Conservation (phyloP, 1,140 invertebrate genomes). For the Lerema accius region DNA sequence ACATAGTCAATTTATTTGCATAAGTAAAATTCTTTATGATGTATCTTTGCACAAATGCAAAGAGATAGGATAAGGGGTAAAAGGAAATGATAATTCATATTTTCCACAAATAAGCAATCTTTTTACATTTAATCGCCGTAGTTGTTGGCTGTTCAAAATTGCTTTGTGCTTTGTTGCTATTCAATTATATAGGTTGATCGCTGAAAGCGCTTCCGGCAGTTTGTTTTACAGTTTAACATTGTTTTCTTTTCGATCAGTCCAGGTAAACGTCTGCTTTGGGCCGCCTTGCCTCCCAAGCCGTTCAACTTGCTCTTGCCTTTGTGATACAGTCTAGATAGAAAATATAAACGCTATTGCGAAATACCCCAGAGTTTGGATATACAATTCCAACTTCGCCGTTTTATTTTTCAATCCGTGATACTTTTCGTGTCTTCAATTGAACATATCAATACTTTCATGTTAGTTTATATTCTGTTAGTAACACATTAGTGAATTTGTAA, state of each 20-base stretch:
- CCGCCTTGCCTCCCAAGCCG: slow-evolving; percentile 42
- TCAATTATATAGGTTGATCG: slow-evolving; percentile 46
- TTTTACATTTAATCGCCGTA: slow-evolving; percentile 17
- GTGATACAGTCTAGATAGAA: slow-evolving; percentile 43
- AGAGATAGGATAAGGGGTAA: neutral
- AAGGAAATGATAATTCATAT: neutral
- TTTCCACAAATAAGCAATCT: slow-evolving; percentile 14
- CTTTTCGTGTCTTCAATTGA: neutral
- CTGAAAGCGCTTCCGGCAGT: slow-evolving; percentile 57
- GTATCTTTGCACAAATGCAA: neutral
- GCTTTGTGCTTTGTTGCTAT: slow-evolving; percentile 37
- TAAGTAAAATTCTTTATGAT: too few species aligned
- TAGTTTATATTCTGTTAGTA: too few species aligned
- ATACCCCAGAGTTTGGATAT: slow-evolving; percentile 33
- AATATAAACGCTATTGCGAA: slow-evolving; percentile 35
- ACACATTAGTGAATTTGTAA: too few species aligned
- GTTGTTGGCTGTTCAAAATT: slow-evolving; percentile 31
- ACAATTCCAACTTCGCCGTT: slow-evolving; percentile 12
- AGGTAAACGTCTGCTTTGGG: slow-evolving; percentile 62
- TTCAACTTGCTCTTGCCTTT: slow-evolving; percentile 55
- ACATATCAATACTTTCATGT: too few species aligned
- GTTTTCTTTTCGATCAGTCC: slow-evolving; percentile 67
- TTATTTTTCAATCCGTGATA: slow-evolving; percentile 29
- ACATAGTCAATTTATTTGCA: too few species aligned
- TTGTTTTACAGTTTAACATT: slow-evolving; percentile 76